A percentile compares a stretch with the other conserved stretches of the same genome.
Evolutionary conservation across 2,113 vertebrate genomes (phyloP).

Genomic region (Ochotona princeps): DNA sequence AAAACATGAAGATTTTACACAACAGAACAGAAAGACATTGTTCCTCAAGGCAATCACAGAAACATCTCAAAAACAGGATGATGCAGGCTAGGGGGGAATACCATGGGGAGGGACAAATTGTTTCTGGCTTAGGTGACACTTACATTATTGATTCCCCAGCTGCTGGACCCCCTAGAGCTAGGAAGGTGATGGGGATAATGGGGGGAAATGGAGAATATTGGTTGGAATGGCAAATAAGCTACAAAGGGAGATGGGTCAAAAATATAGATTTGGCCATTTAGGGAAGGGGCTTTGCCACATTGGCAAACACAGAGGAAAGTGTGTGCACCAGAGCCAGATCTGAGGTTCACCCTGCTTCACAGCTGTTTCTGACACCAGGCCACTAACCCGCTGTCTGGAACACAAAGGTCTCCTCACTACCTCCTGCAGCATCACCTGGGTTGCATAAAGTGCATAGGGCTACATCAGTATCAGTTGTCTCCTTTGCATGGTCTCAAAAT

Average conservation of each 20-base stretch:
- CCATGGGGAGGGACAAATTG: fast-evolving
- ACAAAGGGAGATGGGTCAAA: too few species aligned
- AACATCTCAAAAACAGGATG: neutral
- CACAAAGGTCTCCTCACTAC: fast-evolving
- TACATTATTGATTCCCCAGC: neutral
- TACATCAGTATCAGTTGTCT: neutral
- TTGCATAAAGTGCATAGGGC: neutral
- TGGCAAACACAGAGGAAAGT: neutral
- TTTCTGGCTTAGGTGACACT: neutral
- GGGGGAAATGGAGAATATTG: neutral
- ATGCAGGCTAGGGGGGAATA: fast-evolving
- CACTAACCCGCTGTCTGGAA: neutral
- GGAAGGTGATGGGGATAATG: too few species aligned
- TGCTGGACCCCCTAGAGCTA: neutral
- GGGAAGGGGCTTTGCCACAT: neutral
- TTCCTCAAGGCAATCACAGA: neutral
- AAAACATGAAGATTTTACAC: neutral
- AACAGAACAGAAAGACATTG: neutral
- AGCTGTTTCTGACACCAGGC: neutral
- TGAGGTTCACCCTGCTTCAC: too few species aligned
- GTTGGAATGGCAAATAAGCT: neutral
- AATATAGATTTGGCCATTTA: fast-evolving
- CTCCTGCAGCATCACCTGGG: fast-evolving
- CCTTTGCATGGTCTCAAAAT: neutral
- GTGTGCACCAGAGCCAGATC: fast-evolving